Percentiles rank a stretch among this genome's conserved stretches.
Conservation (phyloP, 1,140 invertebrate genomes). For the Atta colombica region DNA sequence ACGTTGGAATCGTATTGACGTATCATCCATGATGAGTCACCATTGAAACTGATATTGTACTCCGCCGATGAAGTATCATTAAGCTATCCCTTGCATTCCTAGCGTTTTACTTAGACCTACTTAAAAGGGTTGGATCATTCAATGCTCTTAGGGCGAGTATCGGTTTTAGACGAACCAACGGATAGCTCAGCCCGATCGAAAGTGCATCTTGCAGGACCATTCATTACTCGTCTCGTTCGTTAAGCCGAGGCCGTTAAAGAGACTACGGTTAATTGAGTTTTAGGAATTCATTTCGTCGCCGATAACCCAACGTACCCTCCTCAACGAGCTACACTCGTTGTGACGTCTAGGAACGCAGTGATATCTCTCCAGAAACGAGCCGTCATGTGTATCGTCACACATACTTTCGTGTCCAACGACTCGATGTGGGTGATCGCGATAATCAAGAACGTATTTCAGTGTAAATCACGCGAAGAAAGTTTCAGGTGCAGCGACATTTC, state of each 20-base stretch:
- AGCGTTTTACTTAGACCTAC: conserved; percentile 77
- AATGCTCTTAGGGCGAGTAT: conserved; percentile 75
- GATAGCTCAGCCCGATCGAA: conserved; percentile 37
- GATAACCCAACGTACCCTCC: conserved; percentile 64
- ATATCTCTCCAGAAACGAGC: conserved; percentile 27
- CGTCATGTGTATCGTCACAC: conserved; percentile 46
- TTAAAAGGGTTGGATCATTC: conserved; percentile 78
- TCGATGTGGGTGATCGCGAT: conserved; percentile 49
- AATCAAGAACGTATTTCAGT: conserved; percentile 45
- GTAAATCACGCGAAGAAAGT: conserved; percentile 52
- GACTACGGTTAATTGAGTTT: conserved; percentile 79
- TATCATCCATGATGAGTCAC: conserved; percentile 70
- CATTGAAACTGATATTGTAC: conserved; percentile 67
- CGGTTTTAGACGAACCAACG: conserved; percentile 56
- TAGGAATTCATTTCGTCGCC: conserved; percentile 78
- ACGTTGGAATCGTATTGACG: conserved; percentile 3
- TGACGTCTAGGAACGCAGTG: conserved; percentile 44
- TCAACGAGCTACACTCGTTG: background rate
- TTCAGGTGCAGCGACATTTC: conserved; percentile 19
- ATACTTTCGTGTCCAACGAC: conserved; percentile 54
- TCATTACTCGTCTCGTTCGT: conserved; percentile 74
- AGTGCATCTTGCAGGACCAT: conserved; percentile 71
- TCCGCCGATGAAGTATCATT: conserved; percentile 67
- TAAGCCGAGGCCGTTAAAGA: conserved; percentile 68
- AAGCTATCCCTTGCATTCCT: conserved; percentile 75